These are phyloP conservation scores for Drosophila anomalipes DNA, from an alignment of 2,888 invertebrate genomes.

Conservation along the genomic window DNA sequence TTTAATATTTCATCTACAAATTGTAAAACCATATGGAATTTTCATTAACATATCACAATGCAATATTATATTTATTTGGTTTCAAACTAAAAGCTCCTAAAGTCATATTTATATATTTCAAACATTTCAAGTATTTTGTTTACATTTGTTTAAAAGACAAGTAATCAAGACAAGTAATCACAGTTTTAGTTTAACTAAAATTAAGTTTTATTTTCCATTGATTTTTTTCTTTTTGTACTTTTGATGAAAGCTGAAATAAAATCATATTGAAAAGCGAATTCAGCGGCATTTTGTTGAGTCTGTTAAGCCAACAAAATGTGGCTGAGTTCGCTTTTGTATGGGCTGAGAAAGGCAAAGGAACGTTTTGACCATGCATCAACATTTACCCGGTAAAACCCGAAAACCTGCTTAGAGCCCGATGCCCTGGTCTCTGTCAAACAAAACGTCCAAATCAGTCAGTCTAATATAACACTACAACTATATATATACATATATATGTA, in stretches of 20 bases:
- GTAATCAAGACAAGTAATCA: constrained; percentile 67
- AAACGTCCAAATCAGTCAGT: constrained; percentile 58
- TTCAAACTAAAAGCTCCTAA: constrained; percentile 28
- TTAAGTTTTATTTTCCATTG: constrained; percentile 29
- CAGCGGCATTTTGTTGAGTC: constrained; percentile 56
- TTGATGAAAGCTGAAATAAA: constrained; percentile 51
- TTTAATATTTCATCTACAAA: not conserved
- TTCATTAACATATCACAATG: constrained; percentile 51
- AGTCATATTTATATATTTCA: constrained; percentile 1
- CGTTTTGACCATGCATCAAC: constrained; percentile 28
- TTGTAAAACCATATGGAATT: constrained; percentile 6
- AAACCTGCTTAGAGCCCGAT: constrained; percentile 40
- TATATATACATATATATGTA: constrained; percentile 23
- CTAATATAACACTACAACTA: constrained; percentile 33
- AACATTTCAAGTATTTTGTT: constrained; percentile 10
- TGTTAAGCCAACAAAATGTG: constrained; percentile 49
- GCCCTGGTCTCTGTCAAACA: constrained; percentile 39
- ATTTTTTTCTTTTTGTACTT: constrained; percentile 38
- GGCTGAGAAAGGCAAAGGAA: constrained; percentile 24
- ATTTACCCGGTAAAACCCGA: constrained; percentile 6
- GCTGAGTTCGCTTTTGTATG: constrained; percentile 69
- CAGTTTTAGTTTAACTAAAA: constrained; percentile 77
- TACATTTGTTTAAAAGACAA: constrained; percentile 21
- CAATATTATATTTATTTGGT: constrained; percentile 45
- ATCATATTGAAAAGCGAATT: constrained; percentile 65